Base-by-base conservation (phyloP, 2,113 vertebrate species). In the Mormoops blainvillei region DNA sequence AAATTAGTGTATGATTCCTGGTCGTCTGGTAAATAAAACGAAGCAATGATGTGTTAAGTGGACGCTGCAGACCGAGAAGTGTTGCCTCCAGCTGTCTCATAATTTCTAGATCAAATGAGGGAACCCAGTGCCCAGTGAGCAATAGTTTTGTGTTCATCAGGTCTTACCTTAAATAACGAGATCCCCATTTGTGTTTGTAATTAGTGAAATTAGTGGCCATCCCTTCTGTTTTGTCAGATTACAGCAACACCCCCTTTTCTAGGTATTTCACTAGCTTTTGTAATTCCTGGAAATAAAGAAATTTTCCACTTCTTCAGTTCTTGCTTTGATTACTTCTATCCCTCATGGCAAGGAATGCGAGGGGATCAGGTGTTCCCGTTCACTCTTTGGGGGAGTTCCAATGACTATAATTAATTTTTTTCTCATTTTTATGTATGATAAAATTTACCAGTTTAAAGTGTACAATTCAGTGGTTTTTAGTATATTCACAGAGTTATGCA, bases 1-100 rank as follows among this genome's bases (percentile, higher is more conserved):
- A 99, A 99, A 97, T 98, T 99, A 24, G 99, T 99, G 48, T 99
- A 99, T 70, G 99, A 99, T 3, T 98, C 98, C 0, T 99, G 99
- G 99, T 98, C 98, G 63, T 98, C 98, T 89, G 94, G 97, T 74
- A 98, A 98, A 76, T 98, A 20, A 98, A 94, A 54, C 14, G 12
- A 52, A 92, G 91, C 78, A 95, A 20, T 33, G 83, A 45, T 0
- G 70, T 56, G 0, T 84, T 56, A 48, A 0, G 11, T 41, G 86
- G 77, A 80, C 58, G 2, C 52, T 63, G 8, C 28, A 38, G 28
- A 26, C 81, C 19, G 16, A 81, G 36, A 15, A 6, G 31, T n/a
- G 7, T 61, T 36, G 4, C 41, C 38, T 11, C 45, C 26, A 18
- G 16, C 65, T 63, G 16, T 73, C 70, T 87, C 33, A 2, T 31